Evolutionary conservation across 2,113 vertebrate species (phyloP).

Genomic region (Cyrtonyx montezumae): DNA sequence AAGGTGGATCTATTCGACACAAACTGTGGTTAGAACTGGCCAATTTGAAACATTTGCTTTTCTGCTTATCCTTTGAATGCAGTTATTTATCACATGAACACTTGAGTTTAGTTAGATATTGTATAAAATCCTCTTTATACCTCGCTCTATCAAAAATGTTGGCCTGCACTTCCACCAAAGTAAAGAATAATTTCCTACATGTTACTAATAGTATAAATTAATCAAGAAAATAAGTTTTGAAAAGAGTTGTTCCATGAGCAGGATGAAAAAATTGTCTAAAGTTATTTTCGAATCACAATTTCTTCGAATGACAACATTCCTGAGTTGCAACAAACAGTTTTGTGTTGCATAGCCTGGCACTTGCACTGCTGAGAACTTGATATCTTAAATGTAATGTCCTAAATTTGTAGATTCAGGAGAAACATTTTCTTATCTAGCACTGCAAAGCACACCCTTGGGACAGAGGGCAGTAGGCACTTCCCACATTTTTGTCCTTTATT

Average conservation of each 20-base stretch:
- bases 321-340: neutral
- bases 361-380: neutral
- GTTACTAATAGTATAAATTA: neutral
- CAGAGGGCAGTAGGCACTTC: neutral
- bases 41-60: neutral
- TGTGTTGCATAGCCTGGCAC: neutral
- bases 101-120: neutral
- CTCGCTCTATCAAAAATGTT: neutral
- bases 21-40: neutral
- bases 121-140: neutral
- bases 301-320: neutral
- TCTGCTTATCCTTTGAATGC: neutral
- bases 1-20: neutral
- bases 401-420: neutral
- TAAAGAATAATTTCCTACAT: neutral
- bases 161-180: neutral
- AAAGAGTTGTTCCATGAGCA: neutral
- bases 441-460: neutral
- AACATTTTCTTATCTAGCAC: neutral
- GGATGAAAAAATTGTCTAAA: neutral
- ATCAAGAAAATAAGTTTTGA: neutral
- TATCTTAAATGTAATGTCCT: neutral
- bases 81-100: neutral
- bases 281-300: neutral
- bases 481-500: neutral